Evolutionary conservation across 2,113 vertebrate species (phyloP).

Genomic region (Gila orcuttii): DNA sequence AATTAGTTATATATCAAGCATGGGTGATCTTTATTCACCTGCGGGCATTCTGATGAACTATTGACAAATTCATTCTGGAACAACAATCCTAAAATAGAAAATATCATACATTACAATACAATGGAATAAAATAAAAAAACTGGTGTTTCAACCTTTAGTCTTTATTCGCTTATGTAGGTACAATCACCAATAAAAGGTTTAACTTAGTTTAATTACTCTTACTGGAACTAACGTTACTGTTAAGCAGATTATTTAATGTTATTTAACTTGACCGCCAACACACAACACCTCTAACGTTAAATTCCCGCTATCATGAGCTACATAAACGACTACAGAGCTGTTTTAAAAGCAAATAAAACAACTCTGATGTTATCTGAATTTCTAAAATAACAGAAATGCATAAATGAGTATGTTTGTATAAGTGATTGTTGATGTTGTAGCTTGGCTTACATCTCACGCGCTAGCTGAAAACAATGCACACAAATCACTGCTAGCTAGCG

Average conservation of each 20-base stretch:
- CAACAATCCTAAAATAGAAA: slow-evolving; percentile 15
- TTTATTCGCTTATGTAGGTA: background rate
- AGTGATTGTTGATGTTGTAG: background rate
- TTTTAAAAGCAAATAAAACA: background rate
- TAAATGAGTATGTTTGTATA: background rate
- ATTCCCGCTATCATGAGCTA: background rate
- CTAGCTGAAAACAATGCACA: background rate
- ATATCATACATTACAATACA: background rate
- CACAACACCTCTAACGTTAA: background rate
- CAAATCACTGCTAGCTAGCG: slow-evolving; percentile 21
- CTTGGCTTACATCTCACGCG: background rate
- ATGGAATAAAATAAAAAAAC: background rate
- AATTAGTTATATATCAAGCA: background rate
- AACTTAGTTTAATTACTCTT: background rate
- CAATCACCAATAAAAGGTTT: background rate
- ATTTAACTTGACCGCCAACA: background rate
- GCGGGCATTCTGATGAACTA: slow-evolving; percentile 79
- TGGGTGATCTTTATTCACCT: slow-evolving; percentile 72
- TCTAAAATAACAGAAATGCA: background rate
- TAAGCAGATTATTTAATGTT: background rate
- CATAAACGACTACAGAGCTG: background rate
- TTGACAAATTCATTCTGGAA: slow-evolving; percentile 46
- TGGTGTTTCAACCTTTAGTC: too few species aligned
- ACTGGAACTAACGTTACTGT: background rate
- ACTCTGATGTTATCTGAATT: background rate